phyloP scores from a whole-genome alignment of 2,888 invertebrate species.

The Leistus spinibarbis region DNA sequence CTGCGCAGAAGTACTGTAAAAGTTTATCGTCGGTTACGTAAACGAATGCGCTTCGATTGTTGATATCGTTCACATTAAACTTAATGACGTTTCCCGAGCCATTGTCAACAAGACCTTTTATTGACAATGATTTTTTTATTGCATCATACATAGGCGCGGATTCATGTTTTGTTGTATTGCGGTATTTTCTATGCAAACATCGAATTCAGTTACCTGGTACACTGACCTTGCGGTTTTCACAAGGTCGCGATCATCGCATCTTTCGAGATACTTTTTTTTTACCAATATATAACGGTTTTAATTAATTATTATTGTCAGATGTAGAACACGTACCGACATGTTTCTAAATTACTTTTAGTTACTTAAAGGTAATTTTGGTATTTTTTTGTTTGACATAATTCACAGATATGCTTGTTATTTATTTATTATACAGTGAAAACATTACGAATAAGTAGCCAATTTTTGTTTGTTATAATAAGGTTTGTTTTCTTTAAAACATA shows the following conservation, averaged over 20 bases:
- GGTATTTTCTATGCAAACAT: neutral
- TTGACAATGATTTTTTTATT: constrained; percentile 27
- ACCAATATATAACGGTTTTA: neutral
- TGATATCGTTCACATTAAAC: constrained; percentile 15
- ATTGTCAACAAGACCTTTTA: constrained; percentile 32
- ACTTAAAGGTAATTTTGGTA: neutral
- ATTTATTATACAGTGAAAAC: neutral
- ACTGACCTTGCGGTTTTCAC: neutral
- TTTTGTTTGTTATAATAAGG: neutral
- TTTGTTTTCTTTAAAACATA: no score
- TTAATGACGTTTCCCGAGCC: constrained; percentile 17
- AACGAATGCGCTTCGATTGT: constrained; percentile 10
- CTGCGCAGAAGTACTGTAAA: constrained; percentile 23
- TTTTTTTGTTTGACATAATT: neutral
- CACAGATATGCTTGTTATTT: neutral
- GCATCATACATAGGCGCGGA: neutral
- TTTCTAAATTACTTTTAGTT: neutral
- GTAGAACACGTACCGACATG: neutral
- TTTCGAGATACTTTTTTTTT: neutral
- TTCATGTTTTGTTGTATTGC: neutral
- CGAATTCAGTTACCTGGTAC: neutral
- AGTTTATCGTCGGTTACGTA: constrained; percentile 33
- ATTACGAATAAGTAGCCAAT: no score
- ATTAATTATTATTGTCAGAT: neutral
- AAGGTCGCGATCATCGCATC: neutral